Base-by-base conservation (phyloP, 1,140 invertebrate genomes). In the Metopolophium dirhodum region DNA sequence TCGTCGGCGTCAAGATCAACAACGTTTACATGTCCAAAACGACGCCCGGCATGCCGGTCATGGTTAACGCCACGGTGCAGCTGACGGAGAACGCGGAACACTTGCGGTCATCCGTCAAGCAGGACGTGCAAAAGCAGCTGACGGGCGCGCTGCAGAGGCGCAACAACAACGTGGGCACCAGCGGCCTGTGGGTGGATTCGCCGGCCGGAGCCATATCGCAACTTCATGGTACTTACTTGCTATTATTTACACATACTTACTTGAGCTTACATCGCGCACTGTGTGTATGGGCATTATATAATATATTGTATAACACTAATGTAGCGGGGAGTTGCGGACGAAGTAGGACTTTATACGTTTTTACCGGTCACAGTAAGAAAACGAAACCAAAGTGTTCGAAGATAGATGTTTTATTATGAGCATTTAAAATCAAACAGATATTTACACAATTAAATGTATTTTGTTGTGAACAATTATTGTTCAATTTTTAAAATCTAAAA, bases 81-180 rank as follows among this genome's bases (percentile, higher is more conserved):
- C 96, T 97, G 93, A 96, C 97, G 95, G 97, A 97, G 94, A 97
- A 96, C 93, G 95, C 96, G 22, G 96, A 97, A 95, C 98, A 97
- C 0, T 94, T 97, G 7, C 95, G 97, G 26, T 96, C 96, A 6
- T 96, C 96, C 93, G 96, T 98, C 4, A 97, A 97, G 61, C 96
- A 96, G 2, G 97, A 98, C 94, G 96, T 99, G 23, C 97, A 98
- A 94, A 96, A 97, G 94, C 98, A 98, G 94, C 95, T 99, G 57
- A 95, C 98, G n/a, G 97, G 97, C 11, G 97, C 98, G 22, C 97
- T 99, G 85, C 96, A 98, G 93, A 95, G 97, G 26, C 95, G 97
- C 30, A 97, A 97, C 94, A 98, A 98, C 95, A 98, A 98, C 94
- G 97, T 99, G 54, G 98, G 98, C 2, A 97, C 97, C 82, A 98